Base-by-base conservation (phyloP, 2,113 vertebrate species). In the Prinia subflava region DNA sequence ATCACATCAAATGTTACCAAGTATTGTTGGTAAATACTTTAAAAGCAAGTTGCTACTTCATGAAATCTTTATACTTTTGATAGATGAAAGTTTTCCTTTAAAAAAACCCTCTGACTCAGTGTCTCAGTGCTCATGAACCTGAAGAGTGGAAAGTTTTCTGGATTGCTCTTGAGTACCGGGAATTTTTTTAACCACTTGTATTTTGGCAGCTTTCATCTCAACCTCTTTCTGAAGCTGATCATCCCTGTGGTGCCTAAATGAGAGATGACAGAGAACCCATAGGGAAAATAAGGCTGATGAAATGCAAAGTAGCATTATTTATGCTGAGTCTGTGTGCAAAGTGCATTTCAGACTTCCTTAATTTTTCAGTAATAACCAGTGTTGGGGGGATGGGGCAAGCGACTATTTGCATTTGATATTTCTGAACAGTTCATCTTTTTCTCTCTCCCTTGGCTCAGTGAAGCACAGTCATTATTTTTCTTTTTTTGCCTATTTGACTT, bases 201-300 rank as follows among this genome's bases (percentile, higher is more conserved):
- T 90, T 94, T 95, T 89, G 90, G 85, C 4, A 23, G 85, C 93
- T 96, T 96, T 96, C 90, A 96, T 96, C 94, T 95, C 91, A 94
- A 39, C 88, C 93, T 87, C 83, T 81, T 86, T 95, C 94, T 96
- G 92, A 95, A 96, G 64, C 22, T 93, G 90, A 95, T 95, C 83
- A 93, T 95, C 92, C 95, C 95, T 93, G 93, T 96, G 93, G 96
- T 92, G 93, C 86, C 88, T 94, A 95, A 95, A 96, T 94, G 95
- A 97, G 92, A 95, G 82, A 89, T 78, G 92, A 95, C 93, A 95
- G 85, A 92, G 85, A 96, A 90, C 79, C 94, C 94, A 92, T 88
- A 71, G 94, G 94, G 95, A 93, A 97, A 97, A 97, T 90, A 84
- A 90, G 79, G 88, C 76, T 94, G 94, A 95, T 95, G 92, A 97